Percentiles rank a stretch among this genome's conserved stretches.
These are phyloP conservation scores for Hippocampus guttulatus DNA, from an alignment of 2,113 vertebrate genomes.

Conservation along the genomic window DNA sequence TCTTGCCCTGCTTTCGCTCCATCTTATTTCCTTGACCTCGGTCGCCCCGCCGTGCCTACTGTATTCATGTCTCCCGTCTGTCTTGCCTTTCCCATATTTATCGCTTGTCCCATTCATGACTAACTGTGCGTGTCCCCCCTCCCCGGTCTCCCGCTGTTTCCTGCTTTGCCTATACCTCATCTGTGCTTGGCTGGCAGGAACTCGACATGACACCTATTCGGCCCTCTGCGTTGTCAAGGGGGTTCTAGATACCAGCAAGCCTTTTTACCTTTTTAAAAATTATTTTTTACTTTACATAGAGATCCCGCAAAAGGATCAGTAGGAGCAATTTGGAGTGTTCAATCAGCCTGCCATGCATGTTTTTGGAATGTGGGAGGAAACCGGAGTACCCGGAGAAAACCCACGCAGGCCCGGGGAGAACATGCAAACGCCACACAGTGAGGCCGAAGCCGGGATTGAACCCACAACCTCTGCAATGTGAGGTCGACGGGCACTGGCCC, in stretches of 20 bases:
- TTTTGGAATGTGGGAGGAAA: too few species aligned
- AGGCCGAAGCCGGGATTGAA: too few species aligned
- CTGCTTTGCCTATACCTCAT: slow-evolving; percentile 25
- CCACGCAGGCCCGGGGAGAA: too few species aligned
- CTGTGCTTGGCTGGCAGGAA: slow-evolving; percentile 47
- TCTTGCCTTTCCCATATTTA: slow-evolving; percentile 15
- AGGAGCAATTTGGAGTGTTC: too few species aligned
- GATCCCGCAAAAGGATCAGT: background rate
- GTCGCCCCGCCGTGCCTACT: slow-evolving; percentile 15
- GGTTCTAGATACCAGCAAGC: slow-evolving; percentile 22
- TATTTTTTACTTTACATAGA: background rate
- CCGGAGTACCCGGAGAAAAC: too few species aligned
- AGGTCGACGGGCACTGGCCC: too few species aligned
- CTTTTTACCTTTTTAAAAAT: background rate
- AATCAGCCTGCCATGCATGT: too few species aligned
- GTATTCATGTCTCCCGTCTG: slow-evolving; percentile 22
- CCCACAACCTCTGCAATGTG: too few species aligned
- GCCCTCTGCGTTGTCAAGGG: slow-evolving; percentile 7
- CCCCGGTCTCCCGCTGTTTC: slow-evolving; percentile 11
- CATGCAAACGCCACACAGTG: too few species aligned
- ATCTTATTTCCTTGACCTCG: slow-evolving; percentile 21
- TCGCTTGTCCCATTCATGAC: slow-evolving; percentile 21
- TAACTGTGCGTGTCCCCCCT: slow-evolving; percentile 23
- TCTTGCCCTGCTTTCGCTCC: background rate
- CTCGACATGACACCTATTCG: slow-evolving; percentile 34